Evolutionary conservation across 1,140 invertebrate species (phyloP).

Genomic region (Meloidogyne hapla): DNA sequence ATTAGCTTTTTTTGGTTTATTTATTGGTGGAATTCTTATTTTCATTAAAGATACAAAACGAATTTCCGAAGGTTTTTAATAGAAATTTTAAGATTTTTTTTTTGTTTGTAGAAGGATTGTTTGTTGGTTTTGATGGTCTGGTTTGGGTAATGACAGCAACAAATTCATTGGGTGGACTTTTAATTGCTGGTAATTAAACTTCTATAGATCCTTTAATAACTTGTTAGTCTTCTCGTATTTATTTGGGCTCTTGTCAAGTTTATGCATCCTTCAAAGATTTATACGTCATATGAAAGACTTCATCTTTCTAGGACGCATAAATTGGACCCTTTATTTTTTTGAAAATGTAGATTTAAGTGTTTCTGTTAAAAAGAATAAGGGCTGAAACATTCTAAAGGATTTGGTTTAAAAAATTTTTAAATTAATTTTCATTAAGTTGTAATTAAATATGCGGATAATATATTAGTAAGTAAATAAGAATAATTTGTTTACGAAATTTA

Average conservation of each 20-base stretch:
- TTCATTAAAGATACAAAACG: conserved; percentile 49
- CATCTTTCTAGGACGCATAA: too few species aligned
- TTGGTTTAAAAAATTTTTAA: not conserved
- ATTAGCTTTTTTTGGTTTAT: conserved; percentile 54
- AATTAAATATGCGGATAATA: conserved; percentile 94
- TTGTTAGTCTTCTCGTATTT: too few species aligned
- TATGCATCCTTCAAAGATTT: too few species aligned
- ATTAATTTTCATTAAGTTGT: conserved; percentile 73
- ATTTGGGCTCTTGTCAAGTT: too few species aligned
- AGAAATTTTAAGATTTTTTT: not conserved
- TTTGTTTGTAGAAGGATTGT: conserved; percentile 51
- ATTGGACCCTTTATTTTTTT: too few species aligned
- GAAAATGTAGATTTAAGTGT: too few species aligned
- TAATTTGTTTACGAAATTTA: not conserved
- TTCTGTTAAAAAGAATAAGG: too few species aligned
- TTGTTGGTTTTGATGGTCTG: conserved; percentile 77
- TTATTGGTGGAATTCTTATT: conserved; percentile 52
- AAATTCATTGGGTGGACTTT: conserved; percentile 82
- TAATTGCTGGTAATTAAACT: conserved; percentile 69
- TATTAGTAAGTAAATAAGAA: conserved; percentile 68
- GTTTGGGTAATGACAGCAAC: conserved; percentile 79
- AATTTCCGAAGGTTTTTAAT: conserved; percentile 44
- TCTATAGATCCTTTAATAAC: too few species aligned
- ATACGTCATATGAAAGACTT: too few species aligned
- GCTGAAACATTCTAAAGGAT: too few species aligned